Evolutionary conservation across 2,113 vertebrate species (phyloP), one percentile per base, ranked within the genome.

Genomic region (Phoxinus phoxinus): DNA sequence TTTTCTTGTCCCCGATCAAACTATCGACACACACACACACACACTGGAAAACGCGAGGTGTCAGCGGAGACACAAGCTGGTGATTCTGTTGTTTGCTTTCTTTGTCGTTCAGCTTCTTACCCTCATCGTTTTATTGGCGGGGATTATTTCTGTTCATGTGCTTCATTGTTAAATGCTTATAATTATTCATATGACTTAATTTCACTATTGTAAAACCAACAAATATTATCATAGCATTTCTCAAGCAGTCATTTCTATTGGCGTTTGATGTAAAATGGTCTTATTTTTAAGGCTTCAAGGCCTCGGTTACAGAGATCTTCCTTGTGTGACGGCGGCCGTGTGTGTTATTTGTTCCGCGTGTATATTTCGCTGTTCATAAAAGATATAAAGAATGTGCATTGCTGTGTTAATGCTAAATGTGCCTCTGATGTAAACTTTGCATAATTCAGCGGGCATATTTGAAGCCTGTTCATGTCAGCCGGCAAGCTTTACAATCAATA

Each of bases 401-500:
- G 44, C 53, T 17, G 61, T 61, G 21, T 73, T 63, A 61, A 81
- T 81, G 25, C 58, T 86, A 51, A 81, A 81, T 27, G 85, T 86
- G 85, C 77, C 85, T 81, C 61, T 51, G 19, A 69, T 13, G 35
- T 51, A 69, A 32, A 51, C 77, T 61, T 79, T 17, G 21, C 32
- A 41, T 44, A 80, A 19, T 44, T 25, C 77, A 63, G 77, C 35
- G 9, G 76, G 76, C 76, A 7, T 25, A 21, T 61, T 61, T 59
- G 6, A 67, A 67, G 61, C 63, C 11, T 67, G 8, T 46, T n/a
- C 23, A 2, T 80, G 23, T 63, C 58, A 1, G 17, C 19, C 41
- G 30, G 61, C 25, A 41, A 80, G 58, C 77, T 79, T 61, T 61
- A 44, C 56, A n/a, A 61, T 25, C 32, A 27, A 44, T 41, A 44